Base-by-base conservation (phyloP, 2,113 vertebrate species). In the Lynx canadensis region DNA sequence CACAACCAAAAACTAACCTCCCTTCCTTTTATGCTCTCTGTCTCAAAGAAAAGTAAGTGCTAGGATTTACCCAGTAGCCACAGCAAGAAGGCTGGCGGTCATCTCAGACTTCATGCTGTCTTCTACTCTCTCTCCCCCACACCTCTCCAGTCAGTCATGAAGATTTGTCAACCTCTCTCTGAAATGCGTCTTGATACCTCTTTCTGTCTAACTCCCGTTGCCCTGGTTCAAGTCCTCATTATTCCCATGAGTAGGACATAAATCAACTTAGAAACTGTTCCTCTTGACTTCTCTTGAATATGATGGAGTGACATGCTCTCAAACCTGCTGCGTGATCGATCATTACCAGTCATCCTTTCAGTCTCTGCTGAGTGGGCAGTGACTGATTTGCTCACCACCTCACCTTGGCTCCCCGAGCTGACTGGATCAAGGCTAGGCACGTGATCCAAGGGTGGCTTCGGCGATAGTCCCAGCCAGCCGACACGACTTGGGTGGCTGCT, bases 231-330 rank as follows among this genome's bases (percentile, higher is more conserved):
- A 65, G 41, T 84, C 66, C 48, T 96, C 33, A 81, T 94, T 50
- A 81, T 48, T 78, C n/a, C 45, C 23, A n/a, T 38, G 41, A 95
- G 11, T 69, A 91, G 69, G 74, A 41, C 50, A 89, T 81, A 89
- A 89, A 92, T 48, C 60, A 94, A 90, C 23, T 78, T 11, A 63
- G 55, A 19, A 84, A 50, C 25, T 41, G 3, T 76, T 74, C 12
- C 41, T 94, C 60, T 86, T 36, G 36, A 88, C 36, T 91, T 94
- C 73, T 92, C 79, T 85, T 92, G 38, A 94, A 63, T 66, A 63
- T 94, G 45, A 55, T 50, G 63, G 79, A 60, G 48, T 73, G 48
- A 60, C 27, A 38, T 15, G 60, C 27, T 89, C 36, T 82, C 78
- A 45, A 84, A 74, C 48, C 45, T 73, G 82, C 7, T 57, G 55